Evolutionary conservation across 2,888 invertebrate species (phyloP).

Genomic region (Scaptomyza parva): DNA sequence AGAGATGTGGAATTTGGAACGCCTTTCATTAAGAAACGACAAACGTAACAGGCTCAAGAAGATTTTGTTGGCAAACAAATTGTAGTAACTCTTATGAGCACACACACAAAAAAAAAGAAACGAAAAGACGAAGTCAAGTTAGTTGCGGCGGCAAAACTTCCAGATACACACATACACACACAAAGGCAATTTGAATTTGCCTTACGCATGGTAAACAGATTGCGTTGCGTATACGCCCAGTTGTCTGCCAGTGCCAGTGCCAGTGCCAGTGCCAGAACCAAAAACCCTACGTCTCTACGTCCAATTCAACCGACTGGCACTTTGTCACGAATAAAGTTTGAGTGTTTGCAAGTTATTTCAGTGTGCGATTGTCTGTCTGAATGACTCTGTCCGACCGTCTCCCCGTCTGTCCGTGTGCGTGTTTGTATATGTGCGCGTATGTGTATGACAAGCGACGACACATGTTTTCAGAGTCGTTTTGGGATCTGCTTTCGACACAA

Average conservation of each 20-base stretch:
- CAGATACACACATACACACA: constrained; percentile 30
- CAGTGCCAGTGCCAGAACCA: neutral
- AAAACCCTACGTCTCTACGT: neutral
- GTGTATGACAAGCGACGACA: constrained; percentile 59
- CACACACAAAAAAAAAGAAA: neutral
- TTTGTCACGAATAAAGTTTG: constrained; percentile 60
- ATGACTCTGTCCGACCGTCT: neutral
- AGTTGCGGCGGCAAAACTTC: constrained; percentile 63
- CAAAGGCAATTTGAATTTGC: constrained; percentile 59
- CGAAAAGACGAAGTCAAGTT: constrained; percentile 37
- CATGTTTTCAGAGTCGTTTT: constrained; percentile 57
- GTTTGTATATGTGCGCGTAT: no score
- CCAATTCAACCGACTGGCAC: constrained; percentile 39
- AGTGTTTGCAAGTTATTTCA: constrained; percentile 71
- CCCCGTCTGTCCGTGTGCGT: constrained; percentile 1
- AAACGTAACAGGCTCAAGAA: constrained; percentile 42
- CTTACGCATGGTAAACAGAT: constrained; percentile 48
- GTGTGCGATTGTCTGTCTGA: constrained; percentile 27
- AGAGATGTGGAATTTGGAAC: neutral
- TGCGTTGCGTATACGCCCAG: constrained; percentile 60
- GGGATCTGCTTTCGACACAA: constrained; percentile 59
- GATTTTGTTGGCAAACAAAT: constrained; percentile 69
- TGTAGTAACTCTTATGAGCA: constrained; percentile 50
- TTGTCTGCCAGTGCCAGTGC: constrained; percentile 14
- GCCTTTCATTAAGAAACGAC: constrained; percentile 59